A percentile compares a stretch with the other conserved stretches of the same genome.
Conservation (phyloP, 2,888 invertebrate genomes). For the Nephrocerus scutellatus region DNA sequence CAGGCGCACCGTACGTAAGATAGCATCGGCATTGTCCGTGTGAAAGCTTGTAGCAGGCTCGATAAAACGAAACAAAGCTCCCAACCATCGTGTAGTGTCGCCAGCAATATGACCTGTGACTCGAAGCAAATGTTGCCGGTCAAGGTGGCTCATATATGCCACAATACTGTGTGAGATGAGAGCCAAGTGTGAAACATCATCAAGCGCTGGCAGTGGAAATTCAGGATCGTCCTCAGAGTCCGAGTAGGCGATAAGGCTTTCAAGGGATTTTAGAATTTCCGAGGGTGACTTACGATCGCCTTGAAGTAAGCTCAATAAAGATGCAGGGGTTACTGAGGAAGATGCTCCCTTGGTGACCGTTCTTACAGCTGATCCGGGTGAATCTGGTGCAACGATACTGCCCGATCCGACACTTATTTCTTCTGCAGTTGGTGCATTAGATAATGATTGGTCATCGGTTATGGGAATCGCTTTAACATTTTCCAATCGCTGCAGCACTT, state of each 20-base stretch:
- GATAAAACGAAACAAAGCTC: conserved; percentile 76
- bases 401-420: conserved; percentile 40
- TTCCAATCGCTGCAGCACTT: conserved; percentile 63
- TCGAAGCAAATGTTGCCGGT: conserved; percentile 68
- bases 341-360: conserved; percentile 4
- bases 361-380: background rate
- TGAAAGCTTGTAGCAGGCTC: conserved; percentile 82
- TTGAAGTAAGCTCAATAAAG: conserved; percentile 42
- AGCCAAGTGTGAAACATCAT: conserved; percentile 57
- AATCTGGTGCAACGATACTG: background rate
- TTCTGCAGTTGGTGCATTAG: background rate
- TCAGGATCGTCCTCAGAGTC: conserved; percentile 54
- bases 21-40: conserved; percentile 79
- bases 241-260: conserved; percentile 59
- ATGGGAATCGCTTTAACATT: conserved; percentile 48
- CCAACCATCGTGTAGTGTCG: conserved; percentile 81
- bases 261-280: conserved; percentile 52
- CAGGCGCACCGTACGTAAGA: conserved; percentile 57
- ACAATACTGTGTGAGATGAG: conserved; percentile 82
- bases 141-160: conserved; percentile 78
- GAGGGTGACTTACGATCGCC: conserved; percentile 51
- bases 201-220: conserved; percentile 56
- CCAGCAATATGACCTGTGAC: conserved; percentile 74
- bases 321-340: conserved; percentile 11
- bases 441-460: conserved; percentile 13